Evolutionary conservation across 2,797 vertebrate species (phyloP).

Genomic region (Cossypha heuglini): DNA sequence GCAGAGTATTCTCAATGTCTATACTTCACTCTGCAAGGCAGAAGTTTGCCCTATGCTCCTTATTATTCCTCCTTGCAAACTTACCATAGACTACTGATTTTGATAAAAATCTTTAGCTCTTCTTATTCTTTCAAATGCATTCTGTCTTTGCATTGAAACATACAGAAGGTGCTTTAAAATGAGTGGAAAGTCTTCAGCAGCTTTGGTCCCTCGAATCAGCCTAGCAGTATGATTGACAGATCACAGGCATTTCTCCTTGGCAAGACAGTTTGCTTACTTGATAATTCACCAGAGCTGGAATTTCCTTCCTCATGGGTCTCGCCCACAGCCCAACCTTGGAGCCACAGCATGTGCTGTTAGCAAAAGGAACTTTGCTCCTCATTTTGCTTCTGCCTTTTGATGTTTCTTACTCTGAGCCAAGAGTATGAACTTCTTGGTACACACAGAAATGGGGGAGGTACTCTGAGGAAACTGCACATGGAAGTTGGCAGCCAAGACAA

Average conservation of each 20-base stretch:
- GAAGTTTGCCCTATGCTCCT: background rate
- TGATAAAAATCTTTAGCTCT: background rate
- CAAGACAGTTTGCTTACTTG: background rate
- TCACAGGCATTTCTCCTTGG: background rate
- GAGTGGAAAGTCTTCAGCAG: background rate
- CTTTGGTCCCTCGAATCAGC: background rate
- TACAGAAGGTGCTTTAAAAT: background rate
- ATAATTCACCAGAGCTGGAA: background rate
- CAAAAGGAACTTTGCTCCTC: background rate
- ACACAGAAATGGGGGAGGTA: background rate
- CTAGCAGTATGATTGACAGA: background rate
- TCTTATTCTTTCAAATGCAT: background rate
- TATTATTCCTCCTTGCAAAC: background rate
- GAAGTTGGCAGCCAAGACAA: background rate
- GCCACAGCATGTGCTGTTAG: background rate
- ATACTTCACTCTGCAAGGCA: background rate
- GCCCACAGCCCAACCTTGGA: background rate
- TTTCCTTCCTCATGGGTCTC: conserved; percentile 11
- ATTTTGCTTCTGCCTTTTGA: conserved; percentile 6
- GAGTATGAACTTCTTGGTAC: background rate
- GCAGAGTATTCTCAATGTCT: background rate
- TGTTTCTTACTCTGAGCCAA: background rate
- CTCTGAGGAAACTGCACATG: background rate
- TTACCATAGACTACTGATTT: background rate
- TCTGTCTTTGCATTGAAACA: background rate